Percentiles rank a stretch among this genome's conserved stretches.
phyloP scores from a whole-genome alignment of 2,797 vertebrate species.

The Lagorchestes hirsutus region DNA sequence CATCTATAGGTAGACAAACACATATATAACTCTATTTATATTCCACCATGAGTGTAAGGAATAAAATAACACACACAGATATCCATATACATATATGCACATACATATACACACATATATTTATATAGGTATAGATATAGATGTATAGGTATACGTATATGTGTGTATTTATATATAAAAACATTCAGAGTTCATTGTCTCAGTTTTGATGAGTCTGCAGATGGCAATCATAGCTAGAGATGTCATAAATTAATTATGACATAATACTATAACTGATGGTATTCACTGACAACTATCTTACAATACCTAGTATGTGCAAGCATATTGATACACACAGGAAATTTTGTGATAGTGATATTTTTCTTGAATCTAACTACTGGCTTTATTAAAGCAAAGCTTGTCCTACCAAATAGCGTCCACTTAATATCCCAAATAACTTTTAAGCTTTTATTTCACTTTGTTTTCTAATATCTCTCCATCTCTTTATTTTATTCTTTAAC shows the following conservation, averaged over 20 bases:
- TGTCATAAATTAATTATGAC: neutral
- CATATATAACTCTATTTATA: too few species aligned
- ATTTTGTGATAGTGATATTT: neutral
- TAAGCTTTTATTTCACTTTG: neutral
- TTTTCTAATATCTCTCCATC: neutral
- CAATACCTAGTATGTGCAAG: constrained; percentile 10
- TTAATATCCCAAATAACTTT: neutral
- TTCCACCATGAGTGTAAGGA: neutral
- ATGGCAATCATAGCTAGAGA: neutral
- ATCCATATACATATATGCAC: too few species aligned
- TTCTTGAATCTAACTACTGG: neutral
- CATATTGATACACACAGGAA: constrained; percentile 24
- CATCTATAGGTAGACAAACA: too few species aligned
- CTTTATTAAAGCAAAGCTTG: neutral
- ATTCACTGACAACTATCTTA: neutral
- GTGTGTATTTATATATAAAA: too few species aligned
- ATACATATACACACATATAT: too few species aligned
- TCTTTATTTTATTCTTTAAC: neutral
- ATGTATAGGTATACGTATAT: too few species aligned
- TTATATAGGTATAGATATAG: too few species aligned
- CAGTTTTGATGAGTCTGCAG: neutral
- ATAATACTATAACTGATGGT: neutral
- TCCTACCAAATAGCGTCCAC: neutral
- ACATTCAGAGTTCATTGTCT: neutral
- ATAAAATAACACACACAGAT: neutral